These are phyloP conservation scores for Corvus hawaiiensis DNA, from an alignment of 2,113 vertebrate species.

Conservation along the genomic window DNA sequence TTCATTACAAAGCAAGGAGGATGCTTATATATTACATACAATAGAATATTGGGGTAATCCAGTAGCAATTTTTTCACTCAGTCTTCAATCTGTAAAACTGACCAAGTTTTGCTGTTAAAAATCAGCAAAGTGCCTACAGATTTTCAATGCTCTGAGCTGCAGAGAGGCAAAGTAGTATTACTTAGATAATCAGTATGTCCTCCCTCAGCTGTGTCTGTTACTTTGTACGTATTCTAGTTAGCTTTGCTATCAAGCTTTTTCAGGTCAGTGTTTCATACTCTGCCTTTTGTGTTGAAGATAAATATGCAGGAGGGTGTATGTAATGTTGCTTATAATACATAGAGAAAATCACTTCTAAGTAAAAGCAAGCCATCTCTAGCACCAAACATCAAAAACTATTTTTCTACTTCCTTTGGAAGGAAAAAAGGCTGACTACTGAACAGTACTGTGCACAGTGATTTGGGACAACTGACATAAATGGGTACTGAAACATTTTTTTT, in stretches of 20 bases:
- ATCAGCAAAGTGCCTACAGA: neutral
- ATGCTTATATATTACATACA: neutral
- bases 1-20: neutral
- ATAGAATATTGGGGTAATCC: neutral
- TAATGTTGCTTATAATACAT: neutral
- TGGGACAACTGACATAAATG: neutral
- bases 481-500: neutral
- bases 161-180: neutral
- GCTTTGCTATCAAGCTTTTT: neutral
- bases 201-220: neutral
- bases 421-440: neutral
- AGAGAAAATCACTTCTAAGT: neutral
- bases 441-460: neutral
- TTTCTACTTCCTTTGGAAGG: neutral
- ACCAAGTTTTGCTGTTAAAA: neutral
- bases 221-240: neutral
- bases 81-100: neutral
- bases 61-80: neutral
- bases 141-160: neutral
- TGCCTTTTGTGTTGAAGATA: neutral
- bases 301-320: neutral
- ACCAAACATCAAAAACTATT: neutral
- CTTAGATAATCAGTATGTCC: neutral
- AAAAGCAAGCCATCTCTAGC: neutral
- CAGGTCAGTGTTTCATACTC: neutral